Base-by-base conservation (phyloP, 2,113 vertebrate species). In the Cheirogaleus medius region DNA sequence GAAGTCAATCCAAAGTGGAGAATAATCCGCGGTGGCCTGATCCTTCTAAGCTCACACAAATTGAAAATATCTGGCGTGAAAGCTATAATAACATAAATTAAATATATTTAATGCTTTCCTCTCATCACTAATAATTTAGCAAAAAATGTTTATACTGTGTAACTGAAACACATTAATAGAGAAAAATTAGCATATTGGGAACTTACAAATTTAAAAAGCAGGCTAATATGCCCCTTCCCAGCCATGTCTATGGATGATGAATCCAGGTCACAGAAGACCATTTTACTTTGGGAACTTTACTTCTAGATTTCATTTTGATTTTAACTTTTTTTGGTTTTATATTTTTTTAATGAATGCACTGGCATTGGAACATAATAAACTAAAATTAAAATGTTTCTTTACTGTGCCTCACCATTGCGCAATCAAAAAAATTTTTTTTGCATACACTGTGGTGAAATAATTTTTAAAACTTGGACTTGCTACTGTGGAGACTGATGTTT, bases 1-100 rank as follows among this genome's bases (percentile, higher is more conserved):
- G 97, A 99, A 99, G 99, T 99, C 99, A 99, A 99, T 99, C 99
- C 99, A 98, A 98, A 98, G 98, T 98, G 98, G 97, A 98, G 98
- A 99, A 99, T 99, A 99, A 99, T 99, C 99, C 99, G 99, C 99
- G 99, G 99, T 98, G 99, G 98, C 99, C 99, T 99, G 98, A 98
- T 98, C 94, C 95, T 98, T 97, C 12, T 0, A 98, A 99, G 98
- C 78, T 96, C 98, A 98, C 94, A 12, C 90, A 98, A 98, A 98
- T 98, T 98, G 95, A 97, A 98, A 98, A 37, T 97, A 97, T 95
- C 96, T 98, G 98, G 98, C 98, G 98, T 98, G 84, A 93, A 98
- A 91, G 95, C 90, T 95, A 23, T 95, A 97, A 87, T 90, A 98
- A 94, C 95, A 77, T 87, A 97, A 97, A 95, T 94, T 97, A 97